Evolutionary conservation across 1,140 invertebrate species (phyloP), one percentile per base, ranked within the genome.

Genomic region (Saccostrea echinata): DNA sequence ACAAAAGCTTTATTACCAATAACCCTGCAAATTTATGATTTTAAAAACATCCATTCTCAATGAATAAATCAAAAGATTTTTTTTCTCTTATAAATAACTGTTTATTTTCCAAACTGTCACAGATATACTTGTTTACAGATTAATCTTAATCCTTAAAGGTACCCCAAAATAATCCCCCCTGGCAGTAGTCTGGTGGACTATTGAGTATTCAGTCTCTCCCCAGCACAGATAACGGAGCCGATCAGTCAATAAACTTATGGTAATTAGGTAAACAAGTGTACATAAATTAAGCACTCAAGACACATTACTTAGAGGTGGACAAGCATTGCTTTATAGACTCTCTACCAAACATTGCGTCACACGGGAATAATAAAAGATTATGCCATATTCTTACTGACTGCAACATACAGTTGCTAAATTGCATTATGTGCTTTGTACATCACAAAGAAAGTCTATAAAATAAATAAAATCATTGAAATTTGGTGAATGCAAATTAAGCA

Each of bases 171-270:
- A 76, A 76, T 76, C 68, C 68, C 68, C 30, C 24, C 27, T 76
- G 68, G 68, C 27, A 76, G 68, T 76, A 76, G 30, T 76, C 68
- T 33, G 27, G 24, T 27, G 27, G 30, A 76, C 68, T 76, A 9
- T 8, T 13, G 30, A 13, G 24, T 76, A 76, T 76, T 76, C 68
- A 76, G 68, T 4, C 27, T 76, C 33, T 16, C 27, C 16, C 68
- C 68, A 11, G 27, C 11, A 76, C 68, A 18, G 68, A 76, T 76
- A 76, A 76, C 27, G 27, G 27, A 76, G 27, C 27, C 68, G 68
- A 76, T 76, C 68, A 30, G 68, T 76, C 68, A 76, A 76, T 76
- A 76, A 76, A 76, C 27, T 76, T 76, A 76, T 76, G 68, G 68
- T 76, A 76, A 76, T 76, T 76, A 76, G 68, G 68, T 33, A 76